Percentiles rank a stretch among this genome's conserved stretches.
Conservation (phyloP, 2,888 invertebrate genomes). For the Silvanus unidentatus region DNA sequence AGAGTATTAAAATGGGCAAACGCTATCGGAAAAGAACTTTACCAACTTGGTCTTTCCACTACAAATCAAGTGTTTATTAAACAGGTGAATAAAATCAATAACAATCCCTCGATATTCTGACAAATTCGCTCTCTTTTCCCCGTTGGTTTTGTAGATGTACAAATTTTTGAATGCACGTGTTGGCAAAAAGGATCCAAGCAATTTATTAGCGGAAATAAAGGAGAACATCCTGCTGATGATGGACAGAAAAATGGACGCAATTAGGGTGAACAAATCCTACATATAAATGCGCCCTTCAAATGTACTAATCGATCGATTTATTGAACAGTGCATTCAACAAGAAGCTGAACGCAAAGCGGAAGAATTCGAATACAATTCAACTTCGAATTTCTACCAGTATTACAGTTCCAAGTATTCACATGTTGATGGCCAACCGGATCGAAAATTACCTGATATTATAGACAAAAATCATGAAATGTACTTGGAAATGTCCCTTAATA, state of each 20-base stretch:
- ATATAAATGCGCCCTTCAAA: not conserved
- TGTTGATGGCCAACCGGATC: conserved; percentile 34
- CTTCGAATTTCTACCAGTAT: conserved; percentile 47
- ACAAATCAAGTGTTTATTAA: conserved; percentile 73
- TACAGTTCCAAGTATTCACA: conserved; percentile 77
- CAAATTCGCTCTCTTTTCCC: no score
- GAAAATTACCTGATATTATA: conserved; percentile 22
- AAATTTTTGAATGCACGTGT: conserved; percentile 73
- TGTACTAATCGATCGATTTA: conserved; percentile 10
- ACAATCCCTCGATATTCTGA: not conserved
- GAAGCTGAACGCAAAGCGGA: conserved; percentile 66
- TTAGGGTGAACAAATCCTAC: conserved; percentile 59
- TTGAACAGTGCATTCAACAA: conserved; percentile 66
- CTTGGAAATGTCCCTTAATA: conserved; percentile 55
- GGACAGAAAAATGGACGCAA: conserved; percentile 83
- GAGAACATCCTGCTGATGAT: conserved; percentile 80
- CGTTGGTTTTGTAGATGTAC: conserved; percentile 67
- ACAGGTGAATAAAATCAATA: conserved; percentile 56
- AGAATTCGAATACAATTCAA: conserved; percentile 52
- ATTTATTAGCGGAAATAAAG: conserved; percentile 72
- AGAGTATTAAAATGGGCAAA: conserved; percentile 75
- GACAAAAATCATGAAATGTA: conserved; percentile 43
- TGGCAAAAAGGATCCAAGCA: conserved; percentile 70
- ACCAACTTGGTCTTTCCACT: conserved; percentile 69
- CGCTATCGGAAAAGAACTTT: conserved; percentile 71